Evolutionary conservation across 2,113 vertebrate species (phyloP).

Genomic region (Myodes glareolus): DNA sequence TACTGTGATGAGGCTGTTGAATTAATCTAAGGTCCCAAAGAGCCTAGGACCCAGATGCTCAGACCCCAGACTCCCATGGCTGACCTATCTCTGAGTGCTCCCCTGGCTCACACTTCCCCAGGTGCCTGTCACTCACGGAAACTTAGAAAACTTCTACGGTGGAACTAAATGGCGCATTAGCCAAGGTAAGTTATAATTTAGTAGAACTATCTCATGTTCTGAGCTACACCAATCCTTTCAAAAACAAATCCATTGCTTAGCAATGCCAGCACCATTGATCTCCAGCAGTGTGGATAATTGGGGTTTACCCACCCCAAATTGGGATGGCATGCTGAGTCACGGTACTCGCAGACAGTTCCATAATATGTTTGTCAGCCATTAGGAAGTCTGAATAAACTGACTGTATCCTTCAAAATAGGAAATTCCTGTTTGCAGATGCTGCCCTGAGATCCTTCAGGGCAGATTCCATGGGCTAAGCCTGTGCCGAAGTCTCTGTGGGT

Average conservation of each 20-base stretch:
- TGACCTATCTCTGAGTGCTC: not conserved
- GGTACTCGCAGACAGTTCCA: too few species aligned
- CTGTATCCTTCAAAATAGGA: not conserved
- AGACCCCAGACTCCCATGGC: not conserved
- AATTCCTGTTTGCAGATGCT: not conserved
- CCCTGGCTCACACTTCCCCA: not conserved
- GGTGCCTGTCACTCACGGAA: not conserved
- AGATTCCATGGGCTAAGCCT: not conserved
- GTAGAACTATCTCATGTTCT: not conserved
- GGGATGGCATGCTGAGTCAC: not conserved
- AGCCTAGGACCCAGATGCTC: not conserved
- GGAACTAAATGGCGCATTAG: not conserved
- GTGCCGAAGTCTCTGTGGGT: not conserved
- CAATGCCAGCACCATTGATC: not conserved
- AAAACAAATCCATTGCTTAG: not conserved
- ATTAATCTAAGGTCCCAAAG: not conserved
- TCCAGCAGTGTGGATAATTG: not conserved
- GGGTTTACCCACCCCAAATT: not conserved
- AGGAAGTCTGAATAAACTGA: not conserved
- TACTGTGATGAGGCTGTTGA: not conserved
- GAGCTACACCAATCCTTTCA: not conserved
- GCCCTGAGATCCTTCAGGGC: not conserved
- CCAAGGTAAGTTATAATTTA: not conserved
- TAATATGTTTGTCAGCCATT: not conserved
- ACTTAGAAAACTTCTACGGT: not conserved